Evolutionary conservation across 2,888 invertebrate species (phyloP), one percentile per base, ranked within the genome.

Genomic region (Euzetes globulus): DNA sequence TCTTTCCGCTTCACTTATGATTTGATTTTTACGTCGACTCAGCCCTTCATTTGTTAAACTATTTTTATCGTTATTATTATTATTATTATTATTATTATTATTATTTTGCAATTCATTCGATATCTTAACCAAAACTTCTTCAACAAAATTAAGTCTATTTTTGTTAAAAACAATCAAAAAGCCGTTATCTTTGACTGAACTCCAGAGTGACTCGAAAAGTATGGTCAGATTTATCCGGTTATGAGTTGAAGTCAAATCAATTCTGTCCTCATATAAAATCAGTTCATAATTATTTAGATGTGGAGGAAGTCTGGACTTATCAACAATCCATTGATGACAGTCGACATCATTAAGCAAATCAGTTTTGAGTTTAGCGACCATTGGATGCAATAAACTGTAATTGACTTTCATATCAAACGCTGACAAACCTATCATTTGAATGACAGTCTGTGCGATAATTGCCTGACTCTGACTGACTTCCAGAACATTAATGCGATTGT

Each of bases 101-200:
- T 45, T 55, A 19, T n/a, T 68, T 1, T 27, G 6, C 4, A 33
- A 13, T 37, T n/a, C 7, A 13, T 17, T 7, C 1, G 11, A 63
- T 1, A 37, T 27, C 17, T 33, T 37, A 25, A 22, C 17, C 41
- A 73, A 63, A 17, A 63, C 19, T 47, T 41, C 60, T 37, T 73
- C 73, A 37, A 5, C 33, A 33, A 63, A 63, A 17, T 25, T 63
- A 13, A 63, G 17, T 33, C 27, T 6, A 15, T 78, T 78, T 68
- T 77, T 76, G 58, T 78, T 77, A 19, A 79, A 37, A 25, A 81
- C 84, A 76, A 92, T 84, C 63, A 92, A 80, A 82, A 90, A 89
- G 71, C 91, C 92, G 72, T 87, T 86, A 1, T 86, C 83, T 79
- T 87, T 88, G 63, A 93, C 81, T 71, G 89, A 87, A 29, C 84